Conservation (phyloP, 2,797 vertebrate species). For the Liasis olivaceus region DNA sequence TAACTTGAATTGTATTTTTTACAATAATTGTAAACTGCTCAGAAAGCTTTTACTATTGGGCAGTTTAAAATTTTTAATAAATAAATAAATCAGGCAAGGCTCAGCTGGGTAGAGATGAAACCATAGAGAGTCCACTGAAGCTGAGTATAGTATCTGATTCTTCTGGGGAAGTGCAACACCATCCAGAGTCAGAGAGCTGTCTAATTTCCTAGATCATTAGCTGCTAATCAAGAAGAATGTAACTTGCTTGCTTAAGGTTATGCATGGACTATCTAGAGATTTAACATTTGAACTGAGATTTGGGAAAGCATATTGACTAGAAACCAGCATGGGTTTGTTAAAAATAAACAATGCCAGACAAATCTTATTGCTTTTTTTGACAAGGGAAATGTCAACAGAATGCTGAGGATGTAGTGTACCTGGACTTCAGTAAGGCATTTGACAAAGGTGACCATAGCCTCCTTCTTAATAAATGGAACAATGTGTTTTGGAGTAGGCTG, state of each 20-base stretch:
- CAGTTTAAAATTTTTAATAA: neutral
- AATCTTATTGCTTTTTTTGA: neutral
- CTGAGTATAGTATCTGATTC: neutral
- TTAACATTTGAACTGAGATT: neutral
- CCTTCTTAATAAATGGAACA: neutral
- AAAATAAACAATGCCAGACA: neutral
- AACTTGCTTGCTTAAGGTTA: neutral
- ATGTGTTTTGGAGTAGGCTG: neutral
- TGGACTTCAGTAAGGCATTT: neutral
- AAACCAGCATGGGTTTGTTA: neutral
- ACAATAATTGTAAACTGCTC: neutral
- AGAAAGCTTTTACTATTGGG: neutral
- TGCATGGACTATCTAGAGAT: neutral
- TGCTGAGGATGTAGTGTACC: neutral
- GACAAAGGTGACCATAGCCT: neutral
- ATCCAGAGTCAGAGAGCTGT: neutral
- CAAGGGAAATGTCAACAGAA: neutral
- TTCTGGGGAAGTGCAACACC: neutral
- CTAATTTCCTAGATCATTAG: neutral
- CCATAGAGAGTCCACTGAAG: neutral
- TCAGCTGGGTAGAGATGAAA: neutral
- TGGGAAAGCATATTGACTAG: neutral
- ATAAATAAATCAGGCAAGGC: neutral
- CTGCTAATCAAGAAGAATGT: neutral
- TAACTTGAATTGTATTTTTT: neutral